Evolutionary conservation across 1,140 invertebrate species (phyloP), one percentile per base, ranked within the genome.

Genomic region (Drosophila rufa): DNA sequence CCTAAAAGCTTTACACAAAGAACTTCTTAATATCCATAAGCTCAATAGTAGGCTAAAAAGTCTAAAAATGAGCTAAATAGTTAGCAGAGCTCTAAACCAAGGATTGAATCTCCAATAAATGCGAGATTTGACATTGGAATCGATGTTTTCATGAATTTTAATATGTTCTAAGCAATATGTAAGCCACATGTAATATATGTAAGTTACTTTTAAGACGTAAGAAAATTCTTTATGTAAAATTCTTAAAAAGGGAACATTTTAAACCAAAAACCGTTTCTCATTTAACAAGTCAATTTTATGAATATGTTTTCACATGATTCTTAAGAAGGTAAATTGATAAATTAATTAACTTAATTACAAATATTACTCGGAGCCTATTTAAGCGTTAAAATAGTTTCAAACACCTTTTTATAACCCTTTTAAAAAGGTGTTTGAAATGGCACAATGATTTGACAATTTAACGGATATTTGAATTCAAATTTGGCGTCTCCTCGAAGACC

Each of bases 381-480:
- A 1, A 0, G 4, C 8, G 2, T 15, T 22, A 1, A n/a, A 55
- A 40, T 11, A 2, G 0, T 56, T 9, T 1, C 2, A 22, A 22
- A 22, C 19, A 1, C 1, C 19, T 22, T 22, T 22, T 22, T 22
- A 22, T 22, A 22, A 22, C 19, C 19, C 19, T 22, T 22, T 22
- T 22, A 56, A 40, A 40, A 1, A n/a, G 9, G 8, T 7, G 1
- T 2, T 15, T 38, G 17, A 2, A 5, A 22, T 22, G 33, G 15
- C 4, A 38, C 51, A 55, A 55, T 55, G 53, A 55, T 55, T 38
- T 22, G 19, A 40, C 19, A 22, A 38, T n/a, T 25, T 22, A 56
- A 56, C 53, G 53, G 53, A 56, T 25, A 56, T 56, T 56, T 25
- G 33, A 56, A 56, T 56, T 56, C 22, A 12, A 56, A 56, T 56